A percentile compares a stretch with the other conserved stretches of the same genome.
Evolutionary conservation across 2,797 vertebrate species (phyloP).

Genomic region (Kryptopterus vitreolus): DNA sequence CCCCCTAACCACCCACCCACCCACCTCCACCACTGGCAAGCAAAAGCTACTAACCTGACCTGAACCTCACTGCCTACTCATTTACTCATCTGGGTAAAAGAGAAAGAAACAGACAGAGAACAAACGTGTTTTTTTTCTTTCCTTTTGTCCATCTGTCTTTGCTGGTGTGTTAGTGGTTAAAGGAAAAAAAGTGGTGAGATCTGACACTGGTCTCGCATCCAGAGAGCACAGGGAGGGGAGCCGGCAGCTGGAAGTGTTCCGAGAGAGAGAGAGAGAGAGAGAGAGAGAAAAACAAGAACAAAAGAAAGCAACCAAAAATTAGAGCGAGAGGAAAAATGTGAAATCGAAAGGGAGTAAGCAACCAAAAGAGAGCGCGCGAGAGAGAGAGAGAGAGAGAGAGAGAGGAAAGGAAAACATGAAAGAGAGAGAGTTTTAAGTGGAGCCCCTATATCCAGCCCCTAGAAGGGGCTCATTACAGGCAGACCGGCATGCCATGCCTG

Average conservation of each 20-base stretch:
- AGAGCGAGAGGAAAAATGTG: not conserved
- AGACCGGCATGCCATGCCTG: constrained; percentile 47
- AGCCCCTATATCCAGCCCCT: constrained; percentile 42
- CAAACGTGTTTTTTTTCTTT: constrained; percentile 19
- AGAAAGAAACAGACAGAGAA: constrained; percentile 31
- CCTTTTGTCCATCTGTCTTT: constrained; percentile 26
- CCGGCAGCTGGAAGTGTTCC: constrained; percentile 42
- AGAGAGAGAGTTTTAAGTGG: constrained; percentile 18
- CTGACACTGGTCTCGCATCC: constrained; percentile 29
- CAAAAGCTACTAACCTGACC: constrained; percentile 51
- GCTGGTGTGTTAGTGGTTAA: constrained; percentile 37
- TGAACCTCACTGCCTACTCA: constrained; percentile 27
- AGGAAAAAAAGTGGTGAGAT: constrained; percentile 39
- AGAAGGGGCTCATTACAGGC: constrained; percentile 50
- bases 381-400: not conserved
- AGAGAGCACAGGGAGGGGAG: constrained; percentile 24
- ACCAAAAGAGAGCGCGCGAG: not conserved
- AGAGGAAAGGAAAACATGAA: too few relatives aligned
- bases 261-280: constrained; percentile 35
- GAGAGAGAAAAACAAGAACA: constrained; percentile 5
- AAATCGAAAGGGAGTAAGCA: too few relatives aligned
- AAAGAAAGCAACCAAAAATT: not conserved
- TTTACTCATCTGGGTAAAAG: constrained; percentile 36
- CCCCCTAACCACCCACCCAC: too few relatives aligned
- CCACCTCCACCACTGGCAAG: constrained; percentile 23